phyloP scores from a whole-genome alignment of 1,140 invertebrate species.

The Teleogryllus occipitalis region DNA sequence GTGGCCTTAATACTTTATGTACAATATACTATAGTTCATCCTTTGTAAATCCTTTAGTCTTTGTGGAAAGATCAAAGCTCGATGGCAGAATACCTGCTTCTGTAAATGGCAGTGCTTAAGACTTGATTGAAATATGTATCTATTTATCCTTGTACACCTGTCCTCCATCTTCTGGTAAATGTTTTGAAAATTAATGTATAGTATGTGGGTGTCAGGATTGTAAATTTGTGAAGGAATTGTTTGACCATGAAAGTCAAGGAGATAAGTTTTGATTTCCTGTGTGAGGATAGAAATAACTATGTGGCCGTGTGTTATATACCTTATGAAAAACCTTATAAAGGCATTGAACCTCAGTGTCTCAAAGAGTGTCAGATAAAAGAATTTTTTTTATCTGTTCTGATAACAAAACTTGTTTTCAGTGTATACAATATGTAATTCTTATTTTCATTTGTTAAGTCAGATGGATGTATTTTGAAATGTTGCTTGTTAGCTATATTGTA shows the following conservation, averaged over 20 bases:
- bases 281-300: conserved; percentile 16
- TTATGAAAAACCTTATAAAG: conserved; percentile 7
- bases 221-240: conserved; percentile 16
- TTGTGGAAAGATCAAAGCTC: conserved; percentile 8
- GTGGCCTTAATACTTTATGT: conserved; percentile 24
- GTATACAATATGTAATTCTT: conserved; percentile 18
- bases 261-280: conserved; percentile 15
- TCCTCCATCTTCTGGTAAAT: conserved; percentile 12
- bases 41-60: not conserved
- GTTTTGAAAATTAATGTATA: conserved; percentile 16
- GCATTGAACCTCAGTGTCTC: not conserved
- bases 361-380: not conserved
- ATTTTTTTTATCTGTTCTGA: conserved; percentile 3
- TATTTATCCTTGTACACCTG: conserved; percentile 8
- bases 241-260: conserved; percentile 7
- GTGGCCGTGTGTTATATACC: conserved; percentile 10
- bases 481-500: conserved; percentile 23
- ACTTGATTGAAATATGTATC: not conserved
- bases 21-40: conserved; percentile 13
- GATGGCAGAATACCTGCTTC: not conserved
- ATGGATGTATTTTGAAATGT: conserved; percentile 25
- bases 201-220: conserved; percentile 16
- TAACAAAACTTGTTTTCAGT: not conserved
- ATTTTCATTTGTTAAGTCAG: conserved; percentile 23
- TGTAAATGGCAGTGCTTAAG: conserved; percentile 1